Conservation (phyloP, 2,113 vertebrate genomes). For the Callorhinus ursinus region DNA sequence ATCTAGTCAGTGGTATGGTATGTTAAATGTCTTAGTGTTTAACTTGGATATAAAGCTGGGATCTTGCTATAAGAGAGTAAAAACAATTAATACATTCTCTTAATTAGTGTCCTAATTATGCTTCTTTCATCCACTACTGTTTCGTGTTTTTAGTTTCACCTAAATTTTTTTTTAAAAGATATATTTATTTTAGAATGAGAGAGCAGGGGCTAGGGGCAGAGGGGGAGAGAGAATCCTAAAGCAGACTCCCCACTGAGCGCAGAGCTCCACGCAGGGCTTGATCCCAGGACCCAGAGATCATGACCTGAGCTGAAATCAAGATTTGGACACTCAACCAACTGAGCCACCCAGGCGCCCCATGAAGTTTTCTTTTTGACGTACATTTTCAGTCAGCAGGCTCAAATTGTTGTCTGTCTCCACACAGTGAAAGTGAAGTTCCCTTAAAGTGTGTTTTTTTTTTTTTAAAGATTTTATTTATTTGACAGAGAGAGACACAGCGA, state of each 20-base stretch:
- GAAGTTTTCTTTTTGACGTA: conserved; percentile 1
- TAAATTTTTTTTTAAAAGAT: not conserved
- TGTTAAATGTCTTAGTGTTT: not conserved
- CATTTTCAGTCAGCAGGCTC: not conserved
- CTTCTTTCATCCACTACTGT: not conserved
- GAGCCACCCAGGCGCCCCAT: not conserved
- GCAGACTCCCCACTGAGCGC: not conserved
- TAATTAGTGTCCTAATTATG: not conserved
- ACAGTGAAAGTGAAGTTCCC: not conserved
- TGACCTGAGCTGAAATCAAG: no score
- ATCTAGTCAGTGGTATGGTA: not conserved
- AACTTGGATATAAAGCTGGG: not conserved
- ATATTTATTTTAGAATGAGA: not conserved
- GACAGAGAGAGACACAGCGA: no score
- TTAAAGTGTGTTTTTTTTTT: not conserved
- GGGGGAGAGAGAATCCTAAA: not conserved
- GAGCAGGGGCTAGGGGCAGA: not conserved
- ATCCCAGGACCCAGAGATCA: not conserved
- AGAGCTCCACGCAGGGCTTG: not conserved
- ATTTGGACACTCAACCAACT: no score
- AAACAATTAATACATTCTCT: not conserved
- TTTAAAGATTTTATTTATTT: no score
- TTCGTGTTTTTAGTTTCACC: not conserved
- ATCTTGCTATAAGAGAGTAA: not conserved
- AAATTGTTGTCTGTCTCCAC: not conserved